phyloP scores from a whole-genome alignment of 2,113 vertebrate species.

The Pangasianodon gigas region DNA sequence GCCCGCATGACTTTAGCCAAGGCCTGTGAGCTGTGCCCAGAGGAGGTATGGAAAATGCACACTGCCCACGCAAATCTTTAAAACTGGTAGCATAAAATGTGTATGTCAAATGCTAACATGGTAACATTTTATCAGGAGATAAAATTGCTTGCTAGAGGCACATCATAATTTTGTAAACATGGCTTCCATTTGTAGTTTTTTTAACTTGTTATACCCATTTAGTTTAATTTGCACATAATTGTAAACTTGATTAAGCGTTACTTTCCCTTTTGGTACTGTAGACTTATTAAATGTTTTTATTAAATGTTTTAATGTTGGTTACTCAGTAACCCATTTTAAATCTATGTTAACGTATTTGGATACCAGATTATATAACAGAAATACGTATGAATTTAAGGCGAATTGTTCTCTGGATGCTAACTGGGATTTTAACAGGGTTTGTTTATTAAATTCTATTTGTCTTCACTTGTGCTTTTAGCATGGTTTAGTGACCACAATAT shows the following conservation, averaged over 20 bases:
- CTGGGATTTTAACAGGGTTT: neutral
- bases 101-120: neutral
- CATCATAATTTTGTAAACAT: neutral
- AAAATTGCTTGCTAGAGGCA: neutral
- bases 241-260: neutral
- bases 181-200: neutral
- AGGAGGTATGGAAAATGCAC: constrained; percentile 90
- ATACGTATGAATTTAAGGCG: no score
- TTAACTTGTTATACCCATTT: neutral
- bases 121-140: neutral
- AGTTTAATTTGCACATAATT: neutral
- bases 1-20: constrained; percentile 99
- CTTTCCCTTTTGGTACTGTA: neutral
- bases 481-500: constrained; percentile 24
- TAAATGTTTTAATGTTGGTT: neutral
- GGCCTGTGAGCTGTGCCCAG: constrained; percentile 98
- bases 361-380: neutral
- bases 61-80: neutral
- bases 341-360: neutral
- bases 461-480: neutral
- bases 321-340: neutral
- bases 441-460: neutral
- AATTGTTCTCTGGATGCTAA: neutral
- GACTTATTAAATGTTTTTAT: neutral
- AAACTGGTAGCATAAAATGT: neutral